Evolutionary conservation across 2,888 invertebrate genomes (phyloP), one percentile per base, ranked within the genome.

Genomic region (Scaptomyza parva): DNA sequence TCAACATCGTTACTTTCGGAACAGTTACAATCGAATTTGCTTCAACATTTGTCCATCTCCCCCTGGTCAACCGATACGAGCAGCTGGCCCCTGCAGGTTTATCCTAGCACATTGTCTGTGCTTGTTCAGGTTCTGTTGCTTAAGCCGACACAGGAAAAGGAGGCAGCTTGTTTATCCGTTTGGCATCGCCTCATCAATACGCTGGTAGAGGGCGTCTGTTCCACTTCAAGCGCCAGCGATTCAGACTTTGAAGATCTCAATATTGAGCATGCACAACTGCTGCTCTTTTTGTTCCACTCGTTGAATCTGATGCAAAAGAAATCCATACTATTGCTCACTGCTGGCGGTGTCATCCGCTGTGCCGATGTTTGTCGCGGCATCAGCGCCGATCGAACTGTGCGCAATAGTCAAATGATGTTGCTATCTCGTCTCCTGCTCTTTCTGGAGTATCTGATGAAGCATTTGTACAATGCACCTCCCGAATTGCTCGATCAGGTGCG

Each of bases 241-340:
- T 58, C 86, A 2, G 92, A 92, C 59, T 91, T 89, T 64, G 91
- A 91, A 94, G 98, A 98, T 93, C 92, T 99, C 65, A 99, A 98
- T 91, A 97, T 98, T 50, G 99, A 99, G 90, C 98, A 99, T 92
- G 96, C 98, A 0, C 98, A 99, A 91, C 93, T 99, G 35, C 92
- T 99, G 70, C 93, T 99, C 8, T 98, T 98, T 91, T 93, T 99
- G 11, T 99, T 99, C 92, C 98, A 99, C 92, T 97, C 98, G 0
- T 92, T 99, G 64, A 98, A 97, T 84, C 93, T 99, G 68, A 98
- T 98, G 97, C 98, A 98, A 92, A 99, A 98, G 92, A 99, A 99
- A 91, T 96, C 97, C 2, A 96, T 99, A 1, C 93, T 99, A 35
- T 93, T 98, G 8, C 93, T 96, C 80, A 95, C 96, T 30, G 95